Evolutionary conservation across 2,797 vertebrate genomes (phyloP).

Genomic region (Lacerta viridis): DNA sequence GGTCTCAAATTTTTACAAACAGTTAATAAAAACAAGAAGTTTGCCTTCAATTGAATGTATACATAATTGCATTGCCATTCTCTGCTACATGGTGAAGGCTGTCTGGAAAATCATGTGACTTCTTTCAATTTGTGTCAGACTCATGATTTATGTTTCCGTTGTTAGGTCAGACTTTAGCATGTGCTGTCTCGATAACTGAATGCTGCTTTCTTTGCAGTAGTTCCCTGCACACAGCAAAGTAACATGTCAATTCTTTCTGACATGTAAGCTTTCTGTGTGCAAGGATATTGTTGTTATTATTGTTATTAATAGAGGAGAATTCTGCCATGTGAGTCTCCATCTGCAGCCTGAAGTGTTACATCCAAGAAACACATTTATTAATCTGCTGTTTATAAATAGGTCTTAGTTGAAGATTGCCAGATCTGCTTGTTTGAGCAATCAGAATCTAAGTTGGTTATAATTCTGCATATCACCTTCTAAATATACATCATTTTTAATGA

Average conservation of each 20-base stretch:
- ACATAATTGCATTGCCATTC: accelerated
- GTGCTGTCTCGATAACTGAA: too few relatives aligned
- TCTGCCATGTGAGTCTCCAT: too few relatives aligned
- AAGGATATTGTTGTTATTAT: background rate
- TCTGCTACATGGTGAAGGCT: accelerated
- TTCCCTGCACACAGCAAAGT: background rate
- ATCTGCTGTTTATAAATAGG: background rate
- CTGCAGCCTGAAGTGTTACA: too few relatives aligned
- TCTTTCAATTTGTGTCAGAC: background rate
- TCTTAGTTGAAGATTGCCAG: background rate
- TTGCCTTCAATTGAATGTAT: background rate
- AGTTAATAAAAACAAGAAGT: background rate
- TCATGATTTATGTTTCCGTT: accelerated
- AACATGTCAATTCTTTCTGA: background rate
- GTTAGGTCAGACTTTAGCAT: accelerated
- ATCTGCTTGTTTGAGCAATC: background rate
- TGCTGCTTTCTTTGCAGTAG: background rate
- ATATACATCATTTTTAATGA: background rate
- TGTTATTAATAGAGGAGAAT: too few relatives aligned
- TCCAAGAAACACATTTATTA: background rate
- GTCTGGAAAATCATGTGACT: accelerated
- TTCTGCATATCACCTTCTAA: background rate
- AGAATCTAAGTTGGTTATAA: background rate
- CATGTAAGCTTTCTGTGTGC: background rate
- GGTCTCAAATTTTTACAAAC: background rate